Conservation (phyloP, 1,140 invertebrate species). For the Calliphora vicina region DNA sequence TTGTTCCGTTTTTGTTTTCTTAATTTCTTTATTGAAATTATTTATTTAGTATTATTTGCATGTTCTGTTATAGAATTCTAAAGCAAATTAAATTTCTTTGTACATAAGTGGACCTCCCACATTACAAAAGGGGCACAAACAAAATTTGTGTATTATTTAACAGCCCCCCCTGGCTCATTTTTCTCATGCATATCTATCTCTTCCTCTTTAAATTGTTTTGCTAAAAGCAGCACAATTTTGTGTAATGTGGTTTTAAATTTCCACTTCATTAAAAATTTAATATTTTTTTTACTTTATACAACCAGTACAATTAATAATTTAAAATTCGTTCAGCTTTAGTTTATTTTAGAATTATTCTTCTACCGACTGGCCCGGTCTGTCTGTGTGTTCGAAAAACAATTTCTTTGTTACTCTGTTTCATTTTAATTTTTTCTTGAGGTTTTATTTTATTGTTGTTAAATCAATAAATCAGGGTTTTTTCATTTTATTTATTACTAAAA, state of each 20-base stretch:
- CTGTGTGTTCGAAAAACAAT: neutral
- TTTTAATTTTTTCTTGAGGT: too few species aligned
- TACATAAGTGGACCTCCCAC: neutral
- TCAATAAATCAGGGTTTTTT: neutral
- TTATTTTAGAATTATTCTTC: neutral
- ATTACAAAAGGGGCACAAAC: neutral
- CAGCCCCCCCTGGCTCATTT: too few species aligned
- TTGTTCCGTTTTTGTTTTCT: neutral
- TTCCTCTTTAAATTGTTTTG: neutral
- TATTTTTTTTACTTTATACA: neutral
- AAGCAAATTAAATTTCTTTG: neutral
- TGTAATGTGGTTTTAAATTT: conserved; percentile 16
- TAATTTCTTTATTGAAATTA: neutral
- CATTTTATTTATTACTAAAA: neutral
- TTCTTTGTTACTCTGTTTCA: neutral
- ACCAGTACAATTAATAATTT: neutral
- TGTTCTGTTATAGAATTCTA: neutral
- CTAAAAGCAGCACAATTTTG: neutral
- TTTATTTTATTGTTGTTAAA: neutral
- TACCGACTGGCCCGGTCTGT: neutral
- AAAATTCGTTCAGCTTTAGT: neutral
- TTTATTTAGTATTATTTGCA: neutral
- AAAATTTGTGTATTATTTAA: neutral
- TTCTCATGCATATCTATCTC: too few species aligned
- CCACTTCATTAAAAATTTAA: conserved; percentile 5